Conservation (phyloP, 2,113 vertebrate genomes). For the Gymnogyps californianus region DNA sequence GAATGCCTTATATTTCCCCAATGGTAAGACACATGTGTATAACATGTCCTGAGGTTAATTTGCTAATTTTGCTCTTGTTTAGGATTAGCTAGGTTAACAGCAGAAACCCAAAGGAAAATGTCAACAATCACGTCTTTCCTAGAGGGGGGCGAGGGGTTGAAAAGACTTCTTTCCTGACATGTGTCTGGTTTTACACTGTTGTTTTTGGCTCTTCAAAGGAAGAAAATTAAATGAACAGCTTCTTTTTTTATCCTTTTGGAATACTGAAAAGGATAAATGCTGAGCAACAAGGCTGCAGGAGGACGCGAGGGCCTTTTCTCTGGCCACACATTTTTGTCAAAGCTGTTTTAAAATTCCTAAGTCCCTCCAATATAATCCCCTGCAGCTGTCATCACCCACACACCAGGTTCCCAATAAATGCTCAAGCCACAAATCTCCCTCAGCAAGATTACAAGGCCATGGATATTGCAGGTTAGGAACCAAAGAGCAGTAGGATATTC, state of each 20-base stretch:
- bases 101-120: conserved; percentile 41
- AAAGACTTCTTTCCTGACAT: conserved; percentile 5
- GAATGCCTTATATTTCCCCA: background rate
- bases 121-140: conserved; percentile 20
- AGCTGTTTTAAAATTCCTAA: background rate
- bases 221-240: conserved; percentile 51
- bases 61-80: conserved; percentile 13
- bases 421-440: background rate
- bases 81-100: conserved; percentile 38
- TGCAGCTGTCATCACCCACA: conserved; percentile 43
- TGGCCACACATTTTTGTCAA: background rate
- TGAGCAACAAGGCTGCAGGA: background rate
- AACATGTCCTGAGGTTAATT: background rate
- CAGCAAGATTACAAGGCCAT: background rate
- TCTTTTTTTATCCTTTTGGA: conserved; percentile 49
- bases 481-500: background rate
- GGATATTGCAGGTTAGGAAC: background rate
- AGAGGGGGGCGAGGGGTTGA: background rate
- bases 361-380: background rate
- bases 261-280: background rate
- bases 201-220: conserved; percentile 46
- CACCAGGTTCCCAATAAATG: background rate
- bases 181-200: conserved; percentile 48
- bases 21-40: background rate
- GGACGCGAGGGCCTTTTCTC: background rate